These are phyloP conservation scores for Thunnus thynnus DNA, from an alignment of 2,113 vertebrate species.

Conservation along the genomic window DNA sequence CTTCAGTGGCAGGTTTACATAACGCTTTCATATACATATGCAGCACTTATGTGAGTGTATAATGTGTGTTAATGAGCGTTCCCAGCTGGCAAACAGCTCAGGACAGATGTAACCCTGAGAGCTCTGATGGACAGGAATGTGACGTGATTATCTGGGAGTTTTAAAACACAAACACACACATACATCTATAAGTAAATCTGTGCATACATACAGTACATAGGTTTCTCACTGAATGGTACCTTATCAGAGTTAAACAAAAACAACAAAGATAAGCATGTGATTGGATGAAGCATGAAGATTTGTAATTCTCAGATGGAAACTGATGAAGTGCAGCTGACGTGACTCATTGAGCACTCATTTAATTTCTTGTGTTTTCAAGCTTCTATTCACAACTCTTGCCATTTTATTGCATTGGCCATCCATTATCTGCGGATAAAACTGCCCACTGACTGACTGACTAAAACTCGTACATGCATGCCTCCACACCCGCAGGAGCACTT, in stretches of 20 bases:
- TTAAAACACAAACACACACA: background rate
- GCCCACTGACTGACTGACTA: slow-evolving; percentile 17
- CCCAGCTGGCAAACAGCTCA: slow-evolving; percentile 29
- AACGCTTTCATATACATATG: slow-evolving; percentile 16
- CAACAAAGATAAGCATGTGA: background rate
- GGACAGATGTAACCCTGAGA: slow-evolving; percentile 21
- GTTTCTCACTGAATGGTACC: background rate
- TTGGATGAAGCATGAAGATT: background rate
- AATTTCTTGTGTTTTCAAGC: background rate
- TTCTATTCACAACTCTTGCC: background rate
- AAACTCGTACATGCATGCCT: slow-evolving; percentile 8
- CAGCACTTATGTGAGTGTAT: slow-evolving; percentile 7
- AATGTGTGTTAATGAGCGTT: background rate
- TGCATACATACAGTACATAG: background rate
- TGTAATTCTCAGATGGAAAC: background rate
- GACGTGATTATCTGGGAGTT: background rate
- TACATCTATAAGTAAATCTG: background rate
- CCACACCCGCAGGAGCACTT: slow-evolving; percentile 11
- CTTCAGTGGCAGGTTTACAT: slow-evolving; percentile 45
- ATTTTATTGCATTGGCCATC: background rate
- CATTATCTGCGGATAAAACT: slow-evolving; percentile 8
- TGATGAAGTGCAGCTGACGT: background rate
- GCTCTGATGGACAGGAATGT: background rate
- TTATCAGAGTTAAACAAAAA: background rate
- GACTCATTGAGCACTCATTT: background rate